These are phyloP conservation scores for Sandelia bainsii DNA, from an alignment of 2,797 vertebrate species.

Conservation along the genomic window DNA sequence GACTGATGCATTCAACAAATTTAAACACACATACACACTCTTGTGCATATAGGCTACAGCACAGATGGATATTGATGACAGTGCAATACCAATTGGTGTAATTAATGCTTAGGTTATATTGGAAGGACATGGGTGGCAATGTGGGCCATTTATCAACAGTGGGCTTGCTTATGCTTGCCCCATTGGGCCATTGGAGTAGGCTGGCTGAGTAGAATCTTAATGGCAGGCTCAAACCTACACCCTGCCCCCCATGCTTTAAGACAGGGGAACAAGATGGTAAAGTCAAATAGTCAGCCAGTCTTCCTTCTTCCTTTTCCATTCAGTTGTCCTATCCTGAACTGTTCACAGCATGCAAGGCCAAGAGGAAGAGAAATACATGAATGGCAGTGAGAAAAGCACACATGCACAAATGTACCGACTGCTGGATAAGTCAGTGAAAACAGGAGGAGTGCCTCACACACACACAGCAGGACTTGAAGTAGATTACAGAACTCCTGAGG, in stretches of 20 bases:
- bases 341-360: constrained; percentile 4
- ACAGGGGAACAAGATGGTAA: constrained; percentile 58
- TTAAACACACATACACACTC: constrained; percentile 5
- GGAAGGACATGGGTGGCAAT: constrained; percentile 77
- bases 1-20: constrained; percentile 45
- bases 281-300: constrained; percentile 60
- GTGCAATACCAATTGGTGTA: constrained; percentile 83
- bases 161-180: constrained; percentile 75
- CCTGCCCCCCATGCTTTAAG: constrained; percentile 21
- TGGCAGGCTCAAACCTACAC: constrained; percentile 54
- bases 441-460: constrained; percentile 59
- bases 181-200: constrained; percentile 78
- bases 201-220: constrained; percentile 82
- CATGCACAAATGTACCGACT: constrained; percentile 17
- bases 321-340: constrained; percentile 49
- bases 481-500: constrained; percentile 75
- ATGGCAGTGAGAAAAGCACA: constrained; percentile 12
- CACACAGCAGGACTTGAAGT: constrained; percentile 61
- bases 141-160: constrained; percentile 83
- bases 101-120: constrained; percentile 85
- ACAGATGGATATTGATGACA: constrained; percentile 82
- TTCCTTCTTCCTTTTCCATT: constrained; percentile 20
- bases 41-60: constrained; percentile 20
- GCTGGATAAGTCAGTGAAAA: constrained; percentile 43
- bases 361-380: constrained; percentile 34